phyloP scores from a whole-genome alignment of 2,888 invertebrate species.

The Nemapogon koenigi region DNA sequence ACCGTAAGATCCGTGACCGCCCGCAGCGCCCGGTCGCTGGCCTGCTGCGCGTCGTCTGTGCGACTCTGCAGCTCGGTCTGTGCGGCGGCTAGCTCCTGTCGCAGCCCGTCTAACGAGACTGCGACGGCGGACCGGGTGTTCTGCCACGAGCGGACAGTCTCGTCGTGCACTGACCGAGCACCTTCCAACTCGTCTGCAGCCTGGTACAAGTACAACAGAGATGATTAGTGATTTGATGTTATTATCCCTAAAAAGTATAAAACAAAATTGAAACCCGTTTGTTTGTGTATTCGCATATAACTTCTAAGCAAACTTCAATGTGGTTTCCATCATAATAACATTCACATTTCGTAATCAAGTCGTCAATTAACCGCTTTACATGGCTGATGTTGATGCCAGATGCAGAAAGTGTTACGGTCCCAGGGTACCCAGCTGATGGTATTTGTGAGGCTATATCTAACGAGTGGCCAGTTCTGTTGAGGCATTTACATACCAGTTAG shows the following conservation, averaged over 20 bases:
- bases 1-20: slow-evolving; percentile 48
- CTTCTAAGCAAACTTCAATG: no score
- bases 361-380: no score
- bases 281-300: no score
- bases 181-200: slow-evolving; percentile 56
- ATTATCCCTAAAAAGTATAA: neutral
- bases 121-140: slow-evolving; percentile 25
- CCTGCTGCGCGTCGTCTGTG: slow-evolving; percentile 23
- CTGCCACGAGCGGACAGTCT: slow-evolving; percentile 47
- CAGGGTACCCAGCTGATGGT: no score
- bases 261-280: neutral
- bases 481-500: no score
- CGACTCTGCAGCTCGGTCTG: slow-evolving; percentile 19
- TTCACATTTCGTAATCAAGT: no score
- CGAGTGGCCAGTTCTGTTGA: no score
- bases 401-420: no score
- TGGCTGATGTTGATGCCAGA: no score
- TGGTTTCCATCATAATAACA: no score
- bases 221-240: neutral
- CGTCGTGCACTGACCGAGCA: slow-evolving; percentile 55
- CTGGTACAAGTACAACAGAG: slow-evolving; percentile 19
- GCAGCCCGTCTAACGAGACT: slow-evolving; percentile 22
- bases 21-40: slow-evolving; percentile 31
- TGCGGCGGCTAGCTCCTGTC: slow-evolving; percentile 20
- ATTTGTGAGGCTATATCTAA: no score